These are phyloP conservation scores for Trematocara variabile DNA, from an alignment of 2,113 vertebrate genomes.

Conservation along the genomic window DNA sequence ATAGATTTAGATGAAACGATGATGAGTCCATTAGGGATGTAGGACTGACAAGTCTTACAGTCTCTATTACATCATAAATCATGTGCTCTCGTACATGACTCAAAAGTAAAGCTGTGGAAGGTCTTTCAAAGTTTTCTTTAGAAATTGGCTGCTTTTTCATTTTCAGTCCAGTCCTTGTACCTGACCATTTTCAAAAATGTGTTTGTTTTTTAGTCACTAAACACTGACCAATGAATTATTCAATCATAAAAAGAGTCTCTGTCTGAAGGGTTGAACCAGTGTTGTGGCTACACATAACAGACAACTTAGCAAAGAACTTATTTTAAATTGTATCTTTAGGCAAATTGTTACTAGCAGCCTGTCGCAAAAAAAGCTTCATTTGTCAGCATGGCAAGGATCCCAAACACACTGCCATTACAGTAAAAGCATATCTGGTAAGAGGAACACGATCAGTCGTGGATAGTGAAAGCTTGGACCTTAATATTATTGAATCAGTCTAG, in stretches of 20 bases:
- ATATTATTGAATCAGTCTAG: not conserved
- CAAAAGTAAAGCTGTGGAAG: not conserved
- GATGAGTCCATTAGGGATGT: not conserved
- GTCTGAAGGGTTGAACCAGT: not conserved
- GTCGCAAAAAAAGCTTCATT: not conserved
- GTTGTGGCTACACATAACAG: not conserved
- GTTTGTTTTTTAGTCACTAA: not conserved
- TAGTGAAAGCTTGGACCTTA: not conserved
- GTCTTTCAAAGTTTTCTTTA: not conserved
- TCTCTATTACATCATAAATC: not conserved
- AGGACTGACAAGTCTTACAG: not conserved
- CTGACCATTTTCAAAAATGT: not conserved
- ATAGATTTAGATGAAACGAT: not conserved
- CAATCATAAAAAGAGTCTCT: not conserved
- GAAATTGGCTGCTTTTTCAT: not conserved
- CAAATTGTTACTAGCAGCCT: not conserved
- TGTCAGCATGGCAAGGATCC: not conserved
- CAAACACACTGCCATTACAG: not conserved
- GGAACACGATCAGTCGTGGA: not conserved
- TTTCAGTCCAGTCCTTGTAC: not conserved
- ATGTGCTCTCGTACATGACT: not conserved
- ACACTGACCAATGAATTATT: not conserved
- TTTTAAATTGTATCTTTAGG: not conserved
- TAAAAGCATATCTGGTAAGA: not conserved
- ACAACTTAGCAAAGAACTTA: not conserved